phyloP scores from a whole-genome alignment of 2,888 invertebrate genomes.

The Zaprionus lineosus region DNA sequence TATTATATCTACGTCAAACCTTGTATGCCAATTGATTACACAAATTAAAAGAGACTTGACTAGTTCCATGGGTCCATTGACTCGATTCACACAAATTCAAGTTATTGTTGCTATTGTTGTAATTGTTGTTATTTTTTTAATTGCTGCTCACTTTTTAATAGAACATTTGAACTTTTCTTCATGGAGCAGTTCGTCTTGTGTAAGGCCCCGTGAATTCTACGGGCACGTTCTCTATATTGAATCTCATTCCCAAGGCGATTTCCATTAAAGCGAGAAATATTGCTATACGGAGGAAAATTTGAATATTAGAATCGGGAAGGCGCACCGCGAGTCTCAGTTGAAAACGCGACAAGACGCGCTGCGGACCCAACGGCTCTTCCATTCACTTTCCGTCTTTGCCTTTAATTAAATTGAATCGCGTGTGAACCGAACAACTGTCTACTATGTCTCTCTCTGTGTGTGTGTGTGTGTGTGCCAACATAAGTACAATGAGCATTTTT shows the following conservation, averaged over 20 bases:
- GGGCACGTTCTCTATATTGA: not conserved
- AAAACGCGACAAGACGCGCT: conserved; percentile 38
- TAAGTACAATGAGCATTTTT: not conserved
- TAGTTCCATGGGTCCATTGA: conserved; percentile 50
- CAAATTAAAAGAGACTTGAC: conserved; percentile 61
- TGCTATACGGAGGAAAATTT: conserved; percentile 25
- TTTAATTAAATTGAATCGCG: conserved; percentile 48
- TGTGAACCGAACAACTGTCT: conserved; percentile 43
- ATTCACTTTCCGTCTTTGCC: not conserved
- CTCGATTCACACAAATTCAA: conserved; percentile 25
- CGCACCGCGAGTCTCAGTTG: conserved; percentile 42
- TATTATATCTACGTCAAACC: conserved; percentile 24
- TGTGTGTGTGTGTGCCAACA: not conserved
- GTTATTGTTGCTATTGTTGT: conserved; percentile 1
- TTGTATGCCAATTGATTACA: conserved; percentile 46
- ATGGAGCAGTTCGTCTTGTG: not conserved
- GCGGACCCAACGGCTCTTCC: conserved; percentile 35
- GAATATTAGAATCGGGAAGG: conserved; percentile 9
- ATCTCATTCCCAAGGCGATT: conserved; percentile 40
- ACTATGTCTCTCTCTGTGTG: not conserved
- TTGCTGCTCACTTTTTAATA: conserved; percentile 14
- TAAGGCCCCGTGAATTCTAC: not conserved
- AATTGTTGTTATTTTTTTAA: not conserved
- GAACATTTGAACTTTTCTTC: conserved; percentile 10
- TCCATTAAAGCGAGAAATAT: conserved; percentile 16